Conservation (phyloP, 2,113 vertebrate genomes). For the Patagioenas fasciata region DNA sequence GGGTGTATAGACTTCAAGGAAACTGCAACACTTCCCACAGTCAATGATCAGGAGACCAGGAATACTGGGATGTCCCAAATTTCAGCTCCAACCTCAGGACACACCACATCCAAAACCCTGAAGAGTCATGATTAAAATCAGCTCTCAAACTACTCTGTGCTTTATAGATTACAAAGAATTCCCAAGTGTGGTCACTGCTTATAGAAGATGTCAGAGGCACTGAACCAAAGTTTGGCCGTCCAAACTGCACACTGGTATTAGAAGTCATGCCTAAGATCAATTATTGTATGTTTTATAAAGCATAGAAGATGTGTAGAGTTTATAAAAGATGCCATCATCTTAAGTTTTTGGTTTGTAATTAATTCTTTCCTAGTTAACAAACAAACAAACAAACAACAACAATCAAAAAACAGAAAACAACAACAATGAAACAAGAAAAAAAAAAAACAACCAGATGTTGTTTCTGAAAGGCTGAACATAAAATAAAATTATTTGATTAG, state of each 20-base stretch:
- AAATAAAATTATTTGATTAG: not conserved
- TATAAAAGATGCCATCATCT: not conserved
- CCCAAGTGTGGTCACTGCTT: not conserved
- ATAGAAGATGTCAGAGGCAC: not conserved
- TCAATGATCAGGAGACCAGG: fast-evolving
- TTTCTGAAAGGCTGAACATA: not conserved
- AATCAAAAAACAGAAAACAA: no score
- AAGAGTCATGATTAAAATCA: not conserved
- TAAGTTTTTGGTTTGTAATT: not conserved
- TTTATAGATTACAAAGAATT: not conserved
- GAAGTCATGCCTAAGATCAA: not conserved
- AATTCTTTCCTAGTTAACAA: not conserved
- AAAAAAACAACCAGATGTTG: not conserved
- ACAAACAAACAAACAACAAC: not conserved
- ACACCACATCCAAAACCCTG: not conserved
- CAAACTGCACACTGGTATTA: not conserved
- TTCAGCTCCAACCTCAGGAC: not conserved
- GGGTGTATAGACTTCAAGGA: not conserved
- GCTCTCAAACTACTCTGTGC: not conserved
- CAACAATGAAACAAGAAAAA: no score
- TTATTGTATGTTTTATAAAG: not conserved
- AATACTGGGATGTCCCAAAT: not conserved
- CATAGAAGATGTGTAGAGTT: not conserved
- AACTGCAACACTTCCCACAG: not conserved
- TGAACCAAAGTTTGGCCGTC: not conserved